Evolutionary conservation across 2,888 invertebrate genomes (phyloP).

Genomic region (Tachina grossa): DNA sequence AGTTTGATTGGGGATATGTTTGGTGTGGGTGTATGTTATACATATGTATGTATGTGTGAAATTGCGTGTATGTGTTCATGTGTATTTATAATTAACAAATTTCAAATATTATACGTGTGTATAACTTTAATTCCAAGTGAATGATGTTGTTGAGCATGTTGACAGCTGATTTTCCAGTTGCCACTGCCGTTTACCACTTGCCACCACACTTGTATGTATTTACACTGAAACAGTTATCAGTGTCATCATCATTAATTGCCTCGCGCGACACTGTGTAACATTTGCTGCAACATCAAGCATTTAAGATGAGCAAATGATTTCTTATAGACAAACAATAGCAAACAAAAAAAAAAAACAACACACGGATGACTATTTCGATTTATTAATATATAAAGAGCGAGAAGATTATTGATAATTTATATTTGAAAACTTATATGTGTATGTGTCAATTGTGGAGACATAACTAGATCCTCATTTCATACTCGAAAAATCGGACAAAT

Average conservation of each 20-base stretch:
- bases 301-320: slow-evolving; percentile 14
- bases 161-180: slow-evolving; percentile 38
- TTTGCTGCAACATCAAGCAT: slow-evolving; percentile 1
- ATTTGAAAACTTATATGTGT: too few relatives aligned
- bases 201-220: slow-evolving; percentile 1
- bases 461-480: too few relatives aligned
- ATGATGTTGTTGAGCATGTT: slow-evolving; percentile 42
- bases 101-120: slow-evolving; percentile 54
- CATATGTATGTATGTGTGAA: neutral
- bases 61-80: neutral
- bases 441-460: too few relatives aligned
- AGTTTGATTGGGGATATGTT: too few relatives aligned
- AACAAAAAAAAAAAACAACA: neutral
- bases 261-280: slow-evolving; percentile 6
- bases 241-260: slow-evolving; percentile 48
- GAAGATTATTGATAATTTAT: neutral
- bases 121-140: slow-evolving; percentile 50
- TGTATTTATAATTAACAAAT: slow-evolving; percentile 58
- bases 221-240: slow-evolving; percentile 42
- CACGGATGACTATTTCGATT: neutral
- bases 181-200: too few relatives aligned
- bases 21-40: too few relatives aligned
- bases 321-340: neutral
- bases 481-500: too few relatives aligned
- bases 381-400: neutral